phyloP scores from a whole-genome alignment of 1,140 invertebrate genomes.

The Lysiphlebus fabarum region DNA sequence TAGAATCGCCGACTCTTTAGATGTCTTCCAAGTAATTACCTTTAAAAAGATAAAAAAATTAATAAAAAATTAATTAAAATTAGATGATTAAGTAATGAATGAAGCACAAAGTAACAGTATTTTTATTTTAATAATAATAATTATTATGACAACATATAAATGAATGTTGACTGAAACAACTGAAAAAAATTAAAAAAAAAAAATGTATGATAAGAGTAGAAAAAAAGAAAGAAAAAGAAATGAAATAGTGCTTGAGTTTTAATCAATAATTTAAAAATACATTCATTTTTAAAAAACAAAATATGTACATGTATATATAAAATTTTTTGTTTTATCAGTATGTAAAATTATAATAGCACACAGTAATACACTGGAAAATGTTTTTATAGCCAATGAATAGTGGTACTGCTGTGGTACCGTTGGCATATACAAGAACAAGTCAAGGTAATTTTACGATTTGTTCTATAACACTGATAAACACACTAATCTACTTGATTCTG shows the following conservation, averaged over 20 bases:
- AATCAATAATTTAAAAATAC: no score
- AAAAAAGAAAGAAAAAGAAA: no score
- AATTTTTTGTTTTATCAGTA: slow-evolving; percentile 37
- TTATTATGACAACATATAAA: no score
- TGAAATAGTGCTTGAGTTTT: no score
- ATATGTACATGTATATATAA: no score
- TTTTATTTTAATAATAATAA: no score
- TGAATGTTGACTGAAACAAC: no score
- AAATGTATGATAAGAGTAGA: no score
- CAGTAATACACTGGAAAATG: slow-evolving; percentile 43
- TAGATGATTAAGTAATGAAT: neutral
- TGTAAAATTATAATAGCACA: slow-evolving; percentile 45
- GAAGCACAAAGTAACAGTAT: no score
- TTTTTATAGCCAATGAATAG: slow-evolving; percentile 39
- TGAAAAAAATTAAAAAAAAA: no score
- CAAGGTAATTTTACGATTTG: slow-evolving; percentile 43
- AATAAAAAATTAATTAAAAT: neutral
- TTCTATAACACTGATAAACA: slow-evolving; percentile 52
- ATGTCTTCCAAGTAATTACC: slow-evolving; percentile 32
- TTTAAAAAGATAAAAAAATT: neutral
- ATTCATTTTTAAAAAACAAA: no score
- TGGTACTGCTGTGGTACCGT: slow-evolving; percentile 59
- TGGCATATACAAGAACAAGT: slow-evolving; percentile 53
- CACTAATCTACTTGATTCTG: slow-evolving; percentile 38
- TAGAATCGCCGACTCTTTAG: slow-evolving; percentile 34